Evolutionary conservation across 2,113 vertebrate genomes (phyloP).

Genomic region (Sardina pilchardus): DNA sequence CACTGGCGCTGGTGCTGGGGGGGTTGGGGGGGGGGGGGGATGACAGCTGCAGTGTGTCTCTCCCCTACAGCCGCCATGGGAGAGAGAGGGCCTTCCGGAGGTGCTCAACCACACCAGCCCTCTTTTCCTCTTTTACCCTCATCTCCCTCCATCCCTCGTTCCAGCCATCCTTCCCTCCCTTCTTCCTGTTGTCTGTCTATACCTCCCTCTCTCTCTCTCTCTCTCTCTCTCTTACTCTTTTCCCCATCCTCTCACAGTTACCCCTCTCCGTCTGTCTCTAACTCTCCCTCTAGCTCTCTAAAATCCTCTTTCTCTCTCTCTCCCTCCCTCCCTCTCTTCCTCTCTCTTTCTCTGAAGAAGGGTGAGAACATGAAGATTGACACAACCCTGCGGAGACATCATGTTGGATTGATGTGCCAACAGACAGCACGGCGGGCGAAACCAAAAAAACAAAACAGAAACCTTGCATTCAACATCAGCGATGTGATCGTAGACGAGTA

Average conservation of each 20-base stretch:
- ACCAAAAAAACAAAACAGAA: no score
- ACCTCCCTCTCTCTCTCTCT: neutral
- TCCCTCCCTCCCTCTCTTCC: neutral
- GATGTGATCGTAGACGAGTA: neutral
- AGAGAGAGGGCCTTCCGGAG: neutral
- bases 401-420: constrained; percentile 34
- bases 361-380: constrained; percentile 42
- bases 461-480: neutral
- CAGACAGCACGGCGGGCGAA: neutral
- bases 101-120: neutral
- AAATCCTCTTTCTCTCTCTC: constrained; percentile 11
- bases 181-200: neutral
- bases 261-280: neutral
- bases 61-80: neutral
- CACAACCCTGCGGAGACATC: constrained; percentile 38
- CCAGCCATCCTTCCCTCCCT: neutral
- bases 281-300: neutral
- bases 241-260: neutral
- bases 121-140: neutral
- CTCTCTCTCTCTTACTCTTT: neutral
- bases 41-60: constrained; percentile 38
- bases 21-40: constrained; percentile 18
- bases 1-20: constrained; percentile 20
- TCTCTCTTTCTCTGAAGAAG: constrained; percentile 1
- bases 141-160: neutral